Percentiles rank a stretch among this genome's conserved stretches.
phyloP scores from a whole-genome alignment of 2,113 vertebrate genomes.

The Motacilla tschutschensis region DNA sequence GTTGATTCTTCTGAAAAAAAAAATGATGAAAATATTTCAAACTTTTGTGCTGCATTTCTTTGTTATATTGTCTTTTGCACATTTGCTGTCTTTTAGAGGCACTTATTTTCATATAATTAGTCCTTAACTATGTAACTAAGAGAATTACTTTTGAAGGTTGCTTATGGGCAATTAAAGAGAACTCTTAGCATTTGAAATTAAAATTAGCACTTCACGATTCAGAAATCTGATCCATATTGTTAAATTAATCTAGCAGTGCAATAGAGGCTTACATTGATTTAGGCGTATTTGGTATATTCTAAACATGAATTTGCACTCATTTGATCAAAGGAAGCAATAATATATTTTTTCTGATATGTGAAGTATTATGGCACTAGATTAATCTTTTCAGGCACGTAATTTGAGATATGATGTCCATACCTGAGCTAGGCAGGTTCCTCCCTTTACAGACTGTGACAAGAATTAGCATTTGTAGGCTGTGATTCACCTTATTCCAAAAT shows the following conservation, averaged over 20 bases:
- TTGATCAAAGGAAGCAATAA: background rate
- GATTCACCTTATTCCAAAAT: background rate
- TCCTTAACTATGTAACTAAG: background rate
- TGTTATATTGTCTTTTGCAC: background rate
- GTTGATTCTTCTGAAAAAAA: background rate
- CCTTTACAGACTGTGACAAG: background rate
- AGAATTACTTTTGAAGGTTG: background rate
- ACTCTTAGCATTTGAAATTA: background rate
- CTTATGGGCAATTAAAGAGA: background rate
- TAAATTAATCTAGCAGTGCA: background rate
- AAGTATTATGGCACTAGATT: background rate
- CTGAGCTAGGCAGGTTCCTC: background rate
- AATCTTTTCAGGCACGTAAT: background rate
- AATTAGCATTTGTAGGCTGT: background rate
- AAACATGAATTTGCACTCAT: background rate
- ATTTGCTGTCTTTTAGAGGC: background rate
- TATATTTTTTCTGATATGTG: background rate
- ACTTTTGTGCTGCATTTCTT: background rate
- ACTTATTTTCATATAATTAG: background rate
- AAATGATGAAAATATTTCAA: fast-evolving
- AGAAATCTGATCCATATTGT: background rate
- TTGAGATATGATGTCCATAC: background rate
- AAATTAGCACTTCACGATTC: background rate
- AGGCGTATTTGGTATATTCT: background rate
- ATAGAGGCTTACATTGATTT: background rate